Evolutionary conservation across 2,888 invertebrate genomes (phyloP).

Genomic region (Ormia ochracea): DNA sequence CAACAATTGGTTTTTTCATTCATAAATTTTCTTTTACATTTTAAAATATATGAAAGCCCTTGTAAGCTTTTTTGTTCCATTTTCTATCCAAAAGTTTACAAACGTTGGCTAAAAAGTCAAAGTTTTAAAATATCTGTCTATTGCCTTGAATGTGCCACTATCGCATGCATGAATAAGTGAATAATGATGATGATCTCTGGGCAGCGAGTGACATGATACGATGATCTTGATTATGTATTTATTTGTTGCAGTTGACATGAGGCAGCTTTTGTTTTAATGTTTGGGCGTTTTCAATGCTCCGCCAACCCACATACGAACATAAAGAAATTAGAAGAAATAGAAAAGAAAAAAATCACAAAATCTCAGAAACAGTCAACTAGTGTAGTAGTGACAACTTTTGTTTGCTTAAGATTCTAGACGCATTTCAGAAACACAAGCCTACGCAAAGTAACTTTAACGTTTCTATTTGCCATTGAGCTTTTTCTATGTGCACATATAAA

Average conservation of each 20-base stretch:
- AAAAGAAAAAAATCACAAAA: not conserved
- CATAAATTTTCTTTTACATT: not conserved
- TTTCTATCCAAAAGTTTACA: not conserved
- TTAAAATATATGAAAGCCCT: not conserved
- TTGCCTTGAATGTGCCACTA: constrained; percentile 32
- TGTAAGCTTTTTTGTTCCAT: constrained; percentile 9
- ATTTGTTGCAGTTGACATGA: constrained; percentile 14
- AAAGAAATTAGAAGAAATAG: constrained; percentile 1
- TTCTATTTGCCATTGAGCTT: constrained; percentile 1
- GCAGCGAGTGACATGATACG: constrained; percentile 28
- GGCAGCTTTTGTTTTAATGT: constrained; percentile 12
- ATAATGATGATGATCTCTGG: constrained; percentile 45
- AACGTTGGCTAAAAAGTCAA: constrained; percentile 38
- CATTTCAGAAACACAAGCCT: constrained; percentile 8
- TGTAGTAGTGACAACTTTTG: constrained; percentile 42
- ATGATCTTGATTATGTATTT: constrained; percentile 51
- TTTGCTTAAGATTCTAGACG: constrained; percentile 41
- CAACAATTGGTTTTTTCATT: not conserved
- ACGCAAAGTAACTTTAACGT: constrained; percentile 29
- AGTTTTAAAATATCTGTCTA: constrained; percentile 35
- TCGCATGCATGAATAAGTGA: not conserved
- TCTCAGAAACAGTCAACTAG: constrained; percentile 17
- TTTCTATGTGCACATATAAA: not conserved
- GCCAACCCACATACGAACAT: constrained; percentile 15
- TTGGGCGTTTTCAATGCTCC: constrained; percentile 51